Evolutionary conservation across 2,888 invertebrate genomes (phyloP).

Genomic region (Philaethria dido): DNA sequence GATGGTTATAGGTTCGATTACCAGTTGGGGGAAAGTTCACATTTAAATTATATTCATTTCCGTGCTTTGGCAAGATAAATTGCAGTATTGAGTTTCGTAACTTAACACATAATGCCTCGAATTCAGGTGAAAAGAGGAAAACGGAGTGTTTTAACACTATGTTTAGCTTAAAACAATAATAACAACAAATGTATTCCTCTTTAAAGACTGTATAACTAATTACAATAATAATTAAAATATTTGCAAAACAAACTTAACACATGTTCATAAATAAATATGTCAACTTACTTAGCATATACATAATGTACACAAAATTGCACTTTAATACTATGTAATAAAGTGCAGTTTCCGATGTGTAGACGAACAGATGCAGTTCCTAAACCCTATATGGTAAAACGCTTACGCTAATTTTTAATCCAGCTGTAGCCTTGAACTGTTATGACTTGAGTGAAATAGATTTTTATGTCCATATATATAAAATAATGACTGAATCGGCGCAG

Average conservation of each 20-base stretch:
- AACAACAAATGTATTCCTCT: too few relatives aligned
- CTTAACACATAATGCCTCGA: too few relatives aligned
- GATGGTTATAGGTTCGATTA: too few relatives aligned
- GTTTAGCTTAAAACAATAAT: too few relatives aligned
- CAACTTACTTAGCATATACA: neutral
- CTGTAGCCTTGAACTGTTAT: slow-evolving; percentile 37
- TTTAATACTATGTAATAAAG: neutral
- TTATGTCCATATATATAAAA: too few relatives aligned
- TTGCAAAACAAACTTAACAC: neutral
- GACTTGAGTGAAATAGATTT: neutral
- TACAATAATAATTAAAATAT: neutral
- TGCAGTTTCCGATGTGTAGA: neutral
- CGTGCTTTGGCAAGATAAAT: too few relatives aligned
- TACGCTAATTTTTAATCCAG: slow-evolving; percentile 36
- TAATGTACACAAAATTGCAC: neutral
- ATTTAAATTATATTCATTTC: too few relatives aligned
- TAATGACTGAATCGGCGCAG: too few relatives aligned
- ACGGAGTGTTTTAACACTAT: too few relatives aligned
- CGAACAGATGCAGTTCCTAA: slow-evolving; percentile 34
- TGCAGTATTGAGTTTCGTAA: too few relatives aligned
- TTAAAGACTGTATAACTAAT: neutral
- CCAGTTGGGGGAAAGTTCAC: too few relatives aligned
- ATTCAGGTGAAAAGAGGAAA: too few relatives aligned
- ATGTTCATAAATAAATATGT: neutral
- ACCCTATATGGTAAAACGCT: slow-evolving; percentile 41